Base-by-base conservation (phyloP, 2,888 invertebrate genomes). In the Anodontia alba region DNA sequence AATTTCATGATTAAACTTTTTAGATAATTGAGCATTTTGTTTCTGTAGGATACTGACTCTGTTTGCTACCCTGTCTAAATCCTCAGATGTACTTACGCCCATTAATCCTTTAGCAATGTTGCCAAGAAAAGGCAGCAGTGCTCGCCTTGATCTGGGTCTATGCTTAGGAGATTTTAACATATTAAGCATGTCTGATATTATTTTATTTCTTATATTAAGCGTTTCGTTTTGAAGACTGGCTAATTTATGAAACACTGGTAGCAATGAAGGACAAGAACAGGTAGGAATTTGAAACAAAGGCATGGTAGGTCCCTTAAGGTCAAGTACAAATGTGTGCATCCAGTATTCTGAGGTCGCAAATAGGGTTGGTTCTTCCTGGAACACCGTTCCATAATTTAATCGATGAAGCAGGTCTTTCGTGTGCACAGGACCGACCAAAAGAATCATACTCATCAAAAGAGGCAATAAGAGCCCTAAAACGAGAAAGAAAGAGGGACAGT, bases 351-450 rank as follows among this genome's bases (percentile, higher is more conserved):
- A 49, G 3, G 49, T 49, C 20, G 49, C 49, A 49, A 49, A 49
- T 49, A 49, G n/a, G 17, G 20, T 5, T 49, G 49, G 49, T 49
- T 49, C 8, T 29, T 57, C 57, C 17, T 57, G 57, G 57, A 57
- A 57, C 57, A 57, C 57, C 5, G 62, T 62, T 17, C 62, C 62
- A 62, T 62, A 62, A 20, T 62, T 62, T 2, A 62, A 17, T 31
- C 33, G 15, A 62, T 62, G 62, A 17, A 62, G 7, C 1, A 62
- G 31, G 62, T 62, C 62, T 62, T 62, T 62, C 5, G 7, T 54
- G 17, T 2, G 17, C 54, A 54, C 54, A 7, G 15, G 54, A 26
- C 54, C 54, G 26, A 26, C 54, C 7, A 54, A 23, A 54, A 54
- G 7, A 26, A 26, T 54, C 54, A 26, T 23, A 26, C 17, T 54